A percentile compares a stretch with the other conserved stretches of the same genome.
Conservation (phyloP, 2,888 invertebrate genomes). For the Willowsia nigromaculata region DNA sequence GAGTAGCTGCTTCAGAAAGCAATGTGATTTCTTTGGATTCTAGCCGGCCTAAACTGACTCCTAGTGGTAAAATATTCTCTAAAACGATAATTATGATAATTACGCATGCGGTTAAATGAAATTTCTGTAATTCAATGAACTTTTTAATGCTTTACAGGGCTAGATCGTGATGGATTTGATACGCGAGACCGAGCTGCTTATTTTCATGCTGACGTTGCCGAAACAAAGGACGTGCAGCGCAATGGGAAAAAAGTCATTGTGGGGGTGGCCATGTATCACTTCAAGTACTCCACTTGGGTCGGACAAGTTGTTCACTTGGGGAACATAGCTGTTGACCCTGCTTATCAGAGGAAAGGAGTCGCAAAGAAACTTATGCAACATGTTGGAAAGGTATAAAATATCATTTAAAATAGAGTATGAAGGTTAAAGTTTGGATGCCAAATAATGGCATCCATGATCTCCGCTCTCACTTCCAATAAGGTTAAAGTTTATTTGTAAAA, state of each 20-base stretch:
- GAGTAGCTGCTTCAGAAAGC: slow-evolving; percentile 4
- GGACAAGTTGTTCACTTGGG: slow-evolving; percentile 88
- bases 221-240: slow-evolving; percentile 79
- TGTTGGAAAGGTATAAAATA: slow-evolving; percentile 88
- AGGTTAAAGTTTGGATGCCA: not conserved
- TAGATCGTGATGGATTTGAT: slow-evolving; percentile 88
- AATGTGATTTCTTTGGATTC: slow-evolving; percentile 25
- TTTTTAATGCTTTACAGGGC: slow-evolving; percentile 81
- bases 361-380: slow-evolving; percentile 85
- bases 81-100: too few relatives aligned
- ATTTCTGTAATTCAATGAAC: too few relatives aligned
- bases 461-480: too few relatives aligned
- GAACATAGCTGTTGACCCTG: slow-evolving; percentile 89
- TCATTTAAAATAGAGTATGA: not conserved
- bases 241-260: slow-evolving; percentile 74
- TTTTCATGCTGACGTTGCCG: slow-evolving; percentile 88
- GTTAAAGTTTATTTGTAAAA: too few relatives aligned
- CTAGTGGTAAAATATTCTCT: slow-evolving; percentile 32
- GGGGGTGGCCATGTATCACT: slow-evolving; percentile 91
- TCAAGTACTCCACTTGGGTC: slow-evolving; percentile 92
- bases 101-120: too few relatives aligned
- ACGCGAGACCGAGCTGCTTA: slow-evolving; percentile 82
- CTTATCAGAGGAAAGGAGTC: slow-evolving; percentile 85
- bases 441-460: not conserved
- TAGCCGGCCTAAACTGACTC: slow-evolving; percentile 48